phyloP scores from a whole-genome alignment of 2,113 vertebrate species.

The Hylia prasina region DNA sequence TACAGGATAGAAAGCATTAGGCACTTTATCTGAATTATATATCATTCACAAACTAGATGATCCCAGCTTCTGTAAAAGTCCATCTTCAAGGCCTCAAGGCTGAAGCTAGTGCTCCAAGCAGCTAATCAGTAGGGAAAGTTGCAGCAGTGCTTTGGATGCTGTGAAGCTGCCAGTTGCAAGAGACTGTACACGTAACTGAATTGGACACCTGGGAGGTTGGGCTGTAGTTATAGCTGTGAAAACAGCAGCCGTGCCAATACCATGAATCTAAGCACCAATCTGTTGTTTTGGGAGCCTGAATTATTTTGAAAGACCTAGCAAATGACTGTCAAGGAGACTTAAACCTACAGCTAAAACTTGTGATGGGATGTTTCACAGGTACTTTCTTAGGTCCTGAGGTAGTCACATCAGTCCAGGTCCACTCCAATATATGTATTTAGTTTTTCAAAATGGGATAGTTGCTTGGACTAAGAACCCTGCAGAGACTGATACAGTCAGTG shows the following conservation, averaged over 20 bases:
- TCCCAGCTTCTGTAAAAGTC: neutral
- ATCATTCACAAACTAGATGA: neutral
- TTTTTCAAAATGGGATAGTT: neutral
- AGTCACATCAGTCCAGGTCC: neutral
- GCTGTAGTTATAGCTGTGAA: slow-evolving; percentile 24
- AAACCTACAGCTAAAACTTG: neutral
- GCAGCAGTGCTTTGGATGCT: neutral
- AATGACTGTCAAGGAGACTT: neutral
- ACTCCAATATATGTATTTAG: neutral
- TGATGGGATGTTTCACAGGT: neutral
- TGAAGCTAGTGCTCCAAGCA: neutral
- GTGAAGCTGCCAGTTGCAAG: neutral
- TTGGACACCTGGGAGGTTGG: slow-evolving; percentile 36
- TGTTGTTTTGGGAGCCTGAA: slow-evolving; percentile 12
- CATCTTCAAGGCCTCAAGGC: neutral
- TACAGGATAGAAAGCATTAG: neutral
- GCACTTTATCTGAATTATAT: neutral
- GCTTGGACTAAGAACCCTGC: neutral
- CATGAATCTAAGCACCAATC: neutral
- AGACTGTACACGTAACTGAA: neutral
- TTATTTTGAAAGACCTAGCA: slow-evolving; percentile 4
- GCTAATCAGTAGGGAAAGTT: neutral
- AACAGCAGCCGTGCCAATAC: neutral
- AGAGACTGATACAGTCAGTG: neutral
- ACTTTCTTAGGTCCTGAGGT: neutral